Conservation (phyloP, 2,888 invertebrate genomes). For the Eurytoma californica region DNA sequence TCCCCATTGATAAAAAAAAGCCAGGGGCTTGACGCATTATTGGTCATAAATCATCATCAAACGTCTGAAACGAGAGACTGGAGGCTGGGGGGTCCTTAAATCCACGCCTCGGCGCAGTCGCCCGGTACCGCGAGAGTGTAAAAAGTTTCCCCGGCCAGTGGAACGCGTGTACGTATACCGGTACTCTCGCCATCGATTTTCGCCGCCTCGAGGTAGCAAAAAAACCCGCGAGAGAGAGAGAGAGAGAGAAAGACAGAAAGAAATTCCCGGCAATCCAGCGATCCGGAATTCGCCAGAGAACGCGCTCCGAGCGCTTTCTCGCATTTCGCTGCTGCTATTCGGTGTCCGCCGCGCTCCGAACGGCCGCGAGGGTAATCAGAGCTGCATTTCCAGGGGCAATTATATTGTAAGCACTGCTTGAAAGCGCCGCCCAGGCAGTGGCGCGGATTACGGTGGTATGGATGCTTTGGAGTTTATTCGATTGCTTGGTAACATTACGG, state of each 20-base stretch:
- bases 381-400: slow-evolving; percentile 24
- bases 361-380: slow-evolving; percentile 8
- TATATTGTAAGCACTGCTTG: no score
- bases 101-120: no score
- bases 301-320: slow-evolving; percentile 40
- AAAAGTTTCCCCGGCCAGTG: not conserved
- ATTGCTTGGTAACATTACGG: not conserved
- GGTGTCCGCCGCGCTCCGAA: no score
- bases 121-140: not conserved
- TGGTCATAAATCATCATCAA: no score
- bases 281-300: slow-evolving; percentile 17
- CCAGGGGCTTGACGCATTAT: no score
- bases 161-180: slow-evolving; percentile 1
- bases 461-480: not conserved
- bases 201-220: slow-evolving; percentile 16
- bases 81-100: no score
- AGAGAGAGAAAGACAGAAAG: not conserved
- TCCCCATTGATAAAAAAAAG: no score
- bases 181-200: slow-evolving; percentile 27
- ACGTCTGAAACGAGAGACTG: no score
- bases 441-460: not conserved
- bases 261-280: slow-evolving; percentile 27
- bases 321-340: slow-evolving; percentile 25
- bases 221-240: not conserved
- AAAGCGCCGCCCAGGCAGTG: not conserved